phyloP scores from a whole-genome alignment of 2,888 invertebrate genomes.

The Abrostola triplasia region DNA sequence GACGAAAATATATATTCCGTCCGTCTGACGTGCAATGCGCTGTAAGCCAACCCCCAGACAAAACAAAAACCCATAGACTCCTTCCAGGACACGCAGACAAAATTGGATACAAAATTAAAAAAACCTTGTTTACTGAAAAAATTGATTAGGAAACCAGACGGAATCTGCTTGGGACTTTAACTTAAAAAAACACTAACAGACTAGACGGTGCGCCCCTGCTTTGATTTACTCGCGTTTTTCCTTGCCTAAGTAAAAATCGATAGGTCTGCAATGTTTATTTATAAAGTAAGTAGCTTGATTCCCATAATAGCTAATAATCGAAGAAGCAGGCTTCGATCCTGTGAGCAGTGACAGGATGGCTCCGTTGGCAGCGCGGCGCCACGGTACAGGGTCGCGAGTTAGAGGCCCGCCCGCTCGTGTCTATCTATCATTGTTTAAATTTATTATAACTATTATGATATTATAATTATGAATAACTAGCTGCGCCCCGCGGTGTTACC shows the following conservation, averaged over 20 bases:
- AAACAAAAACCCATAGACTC: neutral
- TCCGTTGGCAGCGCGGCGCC: too few relatives aligned
- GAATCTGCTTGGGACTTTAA: neutral
- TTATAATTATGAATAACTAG: too few relatives aligned
- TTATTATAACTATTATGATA: too few relatives aligned
- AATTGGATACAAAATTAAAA: conserved; percentile 1
- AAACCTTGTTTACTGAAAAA: neutral
- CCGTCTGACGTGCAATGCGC: neutral
- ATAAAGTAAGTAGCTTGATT: neutral
- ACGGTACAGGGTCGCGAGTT: too few relatives aligned
- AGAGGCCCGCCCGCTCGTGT: too few relatives aligned
- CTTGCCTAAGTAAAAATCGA: conserved; percentile 7
- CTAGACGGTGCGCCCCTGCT: conserved; percentile 1
- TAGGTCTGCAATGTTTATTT: conserved; percentile 5
- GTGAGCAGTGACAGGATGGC: too few relatives aligned
- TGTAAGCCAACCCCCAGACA: neutral
- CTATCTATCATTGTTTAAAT: too few relatives aligned
- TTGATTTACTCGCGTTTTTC: neutral
- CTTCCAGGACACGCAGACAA: neutral
- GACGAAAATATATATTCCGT: too few relatives aligned
- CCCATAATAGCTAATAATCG: too few relatives aligned
- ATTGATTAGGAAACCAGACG: conserved; percentile 1
- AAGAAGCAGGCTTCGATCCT: too few relatives aligned
- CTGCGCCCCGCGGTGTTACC: too few relatives aligned
- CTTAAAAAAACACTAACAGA: neutral